Conservation (phyloP, 1,140 invertebrate species). For the Drosophila eugracilis region DNA sequence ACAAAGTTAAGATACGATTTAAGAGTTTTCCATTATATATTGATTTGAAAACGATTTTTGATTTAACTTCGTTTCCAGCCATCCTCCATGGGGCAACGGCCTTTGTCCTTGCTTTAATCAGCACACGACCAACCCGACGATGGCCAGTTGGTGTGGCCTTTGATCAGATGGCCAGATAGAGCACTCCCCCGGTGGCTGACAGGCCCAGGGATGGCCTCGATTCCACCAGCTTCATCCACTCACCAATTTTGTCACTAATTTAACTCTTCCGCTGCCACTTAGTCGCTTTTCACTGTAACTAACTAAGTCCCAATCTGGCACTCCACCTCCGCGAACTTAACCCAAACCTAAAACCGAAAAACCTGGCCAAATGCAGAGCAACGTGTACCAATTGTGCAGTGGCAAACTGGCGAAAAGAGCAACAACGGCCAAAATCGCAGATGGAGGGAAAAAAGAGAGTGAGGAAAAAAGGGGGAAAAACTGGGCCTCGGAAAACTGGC, state of each 20-base stretch:
- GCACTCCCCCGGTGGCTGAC: background rate
- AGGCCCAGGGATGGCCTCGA: background rate
- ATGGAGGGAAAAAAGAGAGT: background rate
- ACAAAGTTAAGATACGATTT: background rate
- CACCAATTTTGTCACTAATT: constrained; percentile 60
- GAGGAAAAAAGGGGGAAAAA: background rate
- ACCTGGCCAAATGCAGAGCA: constrained; percentile 8
- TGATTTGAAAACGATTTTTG: background rate
- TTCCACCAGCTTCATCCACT: constrained; percentile 25
- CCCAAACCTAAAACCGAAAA: constrained; percentile 37
- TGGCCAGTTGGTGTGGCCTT: constrained; percentile 3
- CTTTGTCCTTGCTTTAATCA: constrained; percentile 22
- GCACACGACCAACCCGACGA: constrained; percentile 6
- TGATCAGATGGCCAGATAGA: constrained; percentile 1
- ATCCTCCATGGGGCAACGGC: background rate
- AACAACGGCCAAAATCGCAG: constrained; percentile 2
- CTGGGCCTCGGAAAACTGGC: background rate
- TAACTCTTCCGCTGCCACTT: constrained; percentile 64
- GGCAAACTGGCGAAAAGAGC: constrained; percentile 2
- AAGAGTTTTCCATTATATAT: constrained; percentile 2
- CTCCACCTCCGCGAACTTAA: constrained; percentile 38
- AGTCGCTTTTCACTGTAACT: constrained; percentile 61
- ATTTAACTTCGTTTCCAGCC: background rate
- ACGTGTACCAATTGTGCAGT: constrained; percentile 47
- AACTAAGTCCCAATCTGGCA: constrained; percentile 47